A percentile compares a stretch with the other conserved stretches of the same genome.
Evolutionary conservation across 2,888 invertebrate genomes (phyloP).

Genomic region (Brenthis daphne): DNA sequence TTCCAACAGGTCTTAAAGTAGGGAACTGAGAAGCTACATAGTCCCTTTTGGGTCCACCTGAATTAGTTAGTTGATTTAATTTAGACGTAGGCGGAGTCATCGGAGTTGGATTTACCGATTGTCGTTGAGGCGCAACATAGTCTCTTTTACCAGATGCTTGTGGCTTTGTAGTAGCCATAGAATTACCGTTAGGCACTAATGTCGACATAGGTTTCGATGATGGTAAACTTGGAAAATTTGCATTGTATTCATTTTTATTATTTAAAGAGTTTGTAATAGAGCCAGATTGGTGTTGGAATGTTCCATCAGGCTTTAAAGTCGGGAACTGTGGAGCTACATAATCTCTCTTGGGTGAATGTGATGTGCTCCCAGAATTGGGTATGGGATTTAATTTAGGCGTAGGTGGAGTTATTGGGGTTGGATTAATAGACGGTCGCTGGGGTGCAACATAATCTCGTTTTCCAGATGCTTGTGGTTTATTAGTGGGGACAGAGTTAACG

Average conservation of each 20-base stretch:
- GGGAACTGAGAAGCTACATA: conserved; percentile 54
- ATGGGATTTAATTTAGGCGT: conserved; percentile 33
- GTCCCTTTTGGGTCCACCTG: conserved; percentile 48
- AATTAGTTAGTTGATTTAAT: conserved; percentile 33
- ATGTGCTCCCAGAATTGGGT: conserved; percentile 31
- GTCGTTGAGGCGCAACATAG: conserved; percentile 61
- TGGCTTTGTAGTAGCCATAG: conserved; percentile 36
- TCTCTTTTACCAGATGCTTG: conserved; percentile 55
- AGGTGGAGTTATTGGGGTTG: conserved; percentile 35
- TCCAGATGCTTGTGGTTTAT: conserved; percentile 43
- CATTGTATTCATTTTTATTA: conserved; percentile 54
- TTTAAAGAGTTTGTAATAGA: conserved; percentile 35
- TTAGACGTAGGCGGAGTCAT: conserved; percentile 35
- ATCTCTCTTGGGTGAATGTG: conserved; percentile 50
- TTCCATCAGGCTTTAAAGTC: conserved; percentile 41
- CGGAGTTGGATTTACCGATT: conserved; percentile 43
- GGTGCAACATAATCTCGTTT: conserved; percentile 66
- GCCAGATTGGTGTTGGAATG: conserved; percentile 27
- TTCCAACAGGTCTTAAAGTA: conserved; percentile 40
- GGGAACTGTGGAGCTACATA: conserved; percentile 54
- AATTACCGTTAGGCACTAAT: conserved; percentile 25
- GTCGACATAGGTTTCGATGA: conserved; percentile 39
- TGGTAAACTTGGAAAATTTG: conserved; percentile 53
- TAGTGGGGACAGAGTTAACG: conserved; percentile 29
- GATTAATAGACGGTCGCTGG: conserved; percentile 50